Base-by-base conservation (phyloP, 2,797 vertebrate species). In the Gymnoscopelus braueri region DNA sequence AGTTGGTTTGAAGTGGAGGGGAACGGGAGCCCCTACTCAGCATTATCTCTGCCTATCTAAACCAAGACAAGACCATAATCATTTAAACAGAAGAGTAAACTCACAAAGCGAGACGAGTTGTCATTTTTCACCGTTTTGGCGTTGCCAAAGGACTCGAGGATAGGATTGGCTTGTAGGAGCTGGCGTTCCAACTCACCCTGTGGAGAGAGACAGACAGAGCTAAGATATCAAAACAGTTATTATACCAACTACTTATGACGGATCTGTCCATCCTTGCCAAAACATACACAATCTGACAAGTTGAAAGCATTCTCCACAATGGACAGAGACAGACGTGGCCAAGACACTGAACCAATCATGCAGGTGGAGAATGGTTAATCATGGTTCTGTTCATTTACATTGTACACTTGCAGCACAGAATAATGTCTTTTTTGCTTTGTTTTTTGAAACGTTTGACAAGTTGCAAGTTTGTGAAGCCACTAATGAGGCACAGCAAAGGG, bases 21-120 rank as follows among this genome's bases (percentile, higher is more conserved):
- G 1, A 63, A 51, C 53, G 4, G 3, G 19, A 65, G 47, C 67
- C 60, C 11, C 26, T n/a, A 49, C 12, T 47, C 26, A 11, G 58
- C n/a, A 23, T 1, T 6, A 12, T 57, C n/a, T 58, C 32, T 48
- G 32, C n/a, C 14, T 59, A 47, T 83, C 64, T 47, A 47, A 66
- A 72, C 48, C 1, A 68, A 32, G 56, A 58, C 1, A 69, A 35
- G 56, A 58, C 12, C 67, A 69, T n/a, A 54, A 49, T 56, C 1
- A 49, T 69, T 74, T 15, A 54, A 81, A 74, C 61, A 52, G 65
- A 29, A 64, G 14, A 0, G 7, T 23, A 9, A 74, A 96, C 93
- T 94, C 93, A 96, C 96, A 67, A 96, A 96, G 76, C 95, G 95
- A 68, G 96, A 96, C 9, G 96, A 96, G 85, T 96, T 96, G 87